Evolutionary conservation across 92 coral and sea anemone species (phyloP), one percentile per base, ranked within the genome.

Genomic region (Phenganax stokvisi): DNA sequence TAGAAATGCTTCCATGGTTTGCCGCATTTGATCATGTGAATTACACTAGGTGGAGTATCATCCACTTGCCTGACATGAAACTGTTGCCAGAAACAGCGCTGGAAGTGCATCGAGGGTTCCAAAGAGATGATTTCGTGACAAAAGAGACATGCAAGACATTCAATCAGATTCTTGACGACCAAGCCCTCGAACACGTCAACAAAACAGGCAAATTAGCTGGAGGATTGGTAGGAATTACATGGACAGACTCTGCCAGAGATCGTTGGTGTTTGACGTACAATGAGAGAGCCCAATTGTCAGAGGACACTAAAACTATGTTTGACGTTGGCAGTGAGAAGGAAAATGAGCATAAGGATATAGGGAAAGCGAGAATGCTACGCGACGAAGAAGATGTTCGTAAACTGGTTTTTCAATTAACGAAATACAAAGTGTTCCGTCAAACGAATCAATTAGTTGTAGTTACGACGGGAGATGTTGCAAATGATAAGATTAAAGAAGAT

Each of bases 1-100:
- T 87, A 0, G 90, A 86, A 79, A 90, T 90, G 96, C 90, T 90
- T 15, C 86, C 91, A 58, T 90, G 85, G 83, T 88, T 90, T 82
- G 89, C 86, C 56, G 90, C 85, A 5, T 90, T 72, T 51, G 89
- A 88, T 58, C 89, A 86, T 51, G 71, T 80, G 57, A 90, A 88
- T 69, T 90, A 88, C 87, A 80, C 88, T 51, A 85, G 91, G 67
- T 90, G 89, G 91, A 88, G 88, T 15, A 70, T 81, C 53, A 30
- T 88, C 59, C 82, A 83, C 74, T 72, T 85, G 60, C 86, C 90
- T 8, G 93, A 88, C 76, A 88, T 90, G 89, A 83, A 86, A 63
- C 7, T 58, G 79, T 74, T 88, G 10, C 89, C 83, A 61, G 78
- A 83, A 47, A 77, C 85, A 1, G 90, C 90, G 12, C 90, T 89